Base-by-base conservation (phyloP, 2,113 vertebrate species). In the Malurus alboscapulatus region DNA sequence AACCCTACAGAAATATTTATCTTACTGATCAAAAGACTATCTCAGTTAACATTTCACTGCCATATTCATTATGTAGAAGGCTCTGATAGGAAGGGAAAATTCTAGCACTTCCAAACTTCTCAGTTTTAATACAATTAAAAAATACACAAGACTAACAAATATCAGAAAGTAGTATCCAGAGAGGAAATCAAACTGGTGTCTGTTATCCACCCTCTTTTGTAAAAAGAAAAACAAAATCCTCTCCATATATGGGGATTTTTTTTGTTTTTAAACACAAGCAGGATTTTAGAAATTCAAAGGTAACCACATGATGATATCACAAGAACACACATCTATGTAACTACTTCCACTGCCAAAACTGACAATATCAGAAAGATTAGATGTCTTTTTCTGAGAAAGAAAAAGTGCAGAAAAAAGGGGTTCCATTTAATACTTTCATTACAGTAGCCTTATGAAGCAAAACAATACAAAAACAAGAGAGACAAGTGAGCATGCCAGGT, bases 351-450 rank as follows among this genome's bases (percentile, higher is more conserved):
- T 94, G 87, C 51, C 63, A 58, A 48, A 88, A 71, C 7, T 18
- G 80, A 81, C 84, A 84, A 76, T 17, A 80, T 47, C 40, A 82
- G 66, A 93, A 91, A 87, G 32, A 57, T 67, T 47, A 92, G 66
- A 82, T 76, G 50, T 48, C 67, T 84, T 84, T 87, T 82, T 86
- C 83, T 63, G 30, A 84, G 38, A 68, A 55, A 73, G 53, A 73
- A 87, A 53, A 84, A 80, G 73, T 42, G 55, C 85, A 92, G 55
- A 69, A 68, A 71, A 92, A 82, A 74, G 7, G 7, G 4, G 29
- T 58, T 88, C 45, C 48, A 82, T 74, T 93, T 92, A 82, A 88
- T 94, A 22, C 27, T 88, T 93, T 85, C 81, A 83, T 88, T 74
- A 83, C 45, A 81, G 57, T 55, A 14, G 19, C 30, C 61, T 84